phyloP scores from a whole-genome alignment of 2,113 vertebrate species.

The Tursiops truncatus region DNA sequence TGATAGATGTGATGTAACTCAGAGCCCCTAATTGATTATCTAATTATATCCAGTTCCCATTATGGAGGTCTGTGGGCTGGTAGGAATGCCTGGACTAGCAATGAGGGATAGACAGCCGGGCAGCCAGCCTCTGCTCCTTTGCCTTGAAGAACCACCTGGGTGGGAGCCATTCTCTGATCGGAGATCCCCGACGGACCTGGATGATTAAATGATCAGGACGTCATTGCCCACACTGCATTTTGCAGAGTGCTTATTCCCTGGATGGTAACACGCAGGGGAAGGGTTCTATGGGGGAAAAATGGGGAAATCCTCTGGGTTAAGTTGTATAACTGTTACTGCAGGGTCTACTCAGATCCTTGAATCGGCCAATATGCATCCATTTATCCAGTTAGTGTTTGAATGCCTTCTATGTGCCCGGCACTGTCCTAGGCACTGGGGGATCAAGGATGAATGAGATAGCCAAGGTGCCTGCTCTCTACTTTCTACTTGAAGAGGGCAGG shows the following conservation, averaged over 20 bases:
- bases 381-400: neutral
- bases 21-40: conserved; percentile 31
- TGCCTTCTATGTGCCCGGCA: neutral
- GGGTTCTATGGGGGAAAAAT: rapidly evolving
- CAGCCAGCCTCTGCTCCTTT: neutral
- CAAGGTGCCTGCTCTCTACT: neutral
- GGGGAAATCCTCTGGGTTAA: neutral
- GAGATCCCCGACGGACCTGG: neutral
- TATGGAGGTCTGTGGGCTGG: neutral
- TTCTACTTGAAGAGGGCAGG: neutral
- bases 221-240: neutral
- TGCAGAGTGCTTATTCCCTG: neutral
- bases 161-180: neutral
- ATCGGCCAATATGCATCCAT: neutral
- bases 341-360: neutral
- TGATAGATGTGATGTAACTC: conserved; percentile 10
- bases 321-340: neutral
- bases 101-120: neutral
- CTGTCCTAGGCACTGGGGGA: neutral
- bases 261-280: neutral
- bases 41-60: conserved; percentile 16
- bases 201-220: no score
- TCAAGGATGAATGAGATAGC: neutral
- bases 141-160: neutral
- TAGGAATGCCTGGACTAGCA: neutral